phyloP scores from a whole-genome alignment of 1,140 invertebrate genomes.

The Drosophila sp. region DNA sequence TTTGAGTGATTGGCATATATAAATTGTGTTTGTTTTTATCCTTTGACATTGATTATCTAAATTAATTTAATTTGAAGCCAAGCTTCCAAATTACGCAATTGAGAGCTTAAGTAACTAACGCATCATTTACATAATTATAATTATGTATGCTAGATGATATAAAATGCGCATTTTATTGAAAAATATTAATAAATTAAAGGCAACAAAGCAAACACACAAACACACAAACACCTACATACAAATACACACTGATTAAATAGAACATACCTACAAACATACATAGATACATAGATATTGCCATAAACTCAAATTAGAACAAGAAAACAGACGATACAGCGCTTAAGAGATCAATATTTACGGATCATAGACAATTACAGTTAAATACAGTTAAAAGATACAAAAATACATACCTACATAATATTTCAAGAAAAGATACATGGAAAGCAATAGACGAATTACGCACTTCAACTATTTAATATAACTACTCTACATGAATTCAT shows the following conservation, averaged over 20 bases:
- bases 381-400: neutral
- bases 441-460: slow-evolving; percentile 67
- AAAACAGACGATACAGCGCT: slow-evolving; percentile 28
- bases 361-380: slow-evolving; percentile 37
- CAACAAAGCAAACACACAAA: slow-evolving; percentile 29
- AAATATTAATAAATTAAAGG: slow-evolving; percentile 34
- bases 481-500: slow-evolving; percentile 28
- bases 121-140: slow-evolving; percentile 49
- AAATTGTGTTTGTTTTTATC: slow-evolving; percentile 42
- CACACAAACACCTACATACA: slow-evolving; percentile 16
- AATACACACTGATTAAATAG: slow-evolving; percentile 8
- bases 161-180: slow-evolving; percentile 53
- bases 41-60: slow-evolving; percentile 44
- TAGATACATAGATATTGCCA: slow-evolving; percentile 52
- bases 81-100: slow-evolving; percentile 59
- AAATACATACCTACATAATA: slow-evolving; percentile 26
- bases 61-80: slow-evolving; percentile 72
- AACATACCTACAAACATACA: slow-evolving; percentile 37
- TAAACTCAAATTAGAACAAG: slow-evolving; percentile 72
- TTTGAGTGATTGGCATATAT: slow-evolving; percentile 7
- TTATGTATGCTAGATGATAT: slow-evolving; percentile 15
- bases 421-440: slow-evolving; percentile 32
- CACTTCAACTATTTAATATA: slow-evolving; percentile 1
- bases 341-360: slow-evolving; percentile 31
- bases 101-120: slow-evolving; percentile 68